A percentile compares a stretch with the other conserved stretches of the same genome.
Evolutionary conservation across 2,888 invertebrate genomes (phyloP).

Genomic region (Trichogramma dendrolimi): DNA sequence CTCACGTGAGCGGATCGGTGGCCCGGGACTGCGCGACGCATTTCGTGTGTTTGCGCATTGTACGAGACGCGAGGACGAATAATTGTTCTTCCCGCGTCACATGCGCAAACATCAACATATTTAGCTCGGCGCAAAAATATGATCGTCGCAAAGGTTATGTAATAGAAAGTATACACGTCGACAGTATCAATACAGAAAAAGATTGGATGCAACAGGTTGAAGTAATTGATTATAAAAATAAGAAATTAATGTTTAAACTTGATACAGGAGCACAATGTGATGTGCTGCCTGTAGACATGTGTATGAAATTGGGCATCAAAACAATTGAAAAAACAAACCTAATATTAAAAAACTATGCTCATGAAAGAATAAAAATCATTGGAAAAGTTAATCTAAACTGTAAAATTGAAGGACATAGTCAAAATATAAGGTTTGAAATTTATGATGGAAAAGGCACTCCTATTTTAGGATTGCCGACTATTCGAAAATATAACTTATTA

Average conservation of each 20-base stretch:
- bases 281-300: conserved; percentile 15
- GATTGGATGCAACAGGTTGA: conserved; percentile 7
- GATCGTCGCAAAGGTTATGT: too few species aligned
- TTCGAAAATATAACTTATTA: conserved; percentile 1
- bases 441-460: not conserved
- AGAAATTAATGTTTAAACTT: conserved; percentile 10
- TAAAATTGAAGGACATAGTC: conserved; percentile 19
- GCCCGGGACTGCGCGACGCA: too few species aligned
- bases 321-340: conserved; percentile 5
- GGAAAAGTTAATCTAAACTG: conserved; percentile 21
- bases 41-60: too few species aligned
- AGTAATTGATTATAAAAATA: conserved; percentile 4
- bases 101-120: too few species aligned
- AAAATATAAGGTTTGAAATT: not conserved
- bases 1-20: too few species aligned
- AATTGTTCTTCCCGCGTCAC: too few species aligned
- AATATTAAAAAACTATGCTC: conserved; percentile 22
- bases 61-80: too few species aligned
- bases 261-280: conserved; percentile 23
- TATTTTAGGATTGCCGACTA: not conserved
- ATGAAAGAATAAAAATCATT: conserved; percentile 5
- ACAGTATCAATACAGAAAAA: conserved; percentile 5
- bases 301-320: conserved; percentile 11
- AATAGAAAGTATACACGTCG: not conserved
- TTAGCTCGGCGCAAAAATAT: too few species aligned